These are phyloP conservation scores for Diachrysia chrysitis DNA, from an alignment of 2,888 invertebrate species.

Conservation along the genomic window DNA sequence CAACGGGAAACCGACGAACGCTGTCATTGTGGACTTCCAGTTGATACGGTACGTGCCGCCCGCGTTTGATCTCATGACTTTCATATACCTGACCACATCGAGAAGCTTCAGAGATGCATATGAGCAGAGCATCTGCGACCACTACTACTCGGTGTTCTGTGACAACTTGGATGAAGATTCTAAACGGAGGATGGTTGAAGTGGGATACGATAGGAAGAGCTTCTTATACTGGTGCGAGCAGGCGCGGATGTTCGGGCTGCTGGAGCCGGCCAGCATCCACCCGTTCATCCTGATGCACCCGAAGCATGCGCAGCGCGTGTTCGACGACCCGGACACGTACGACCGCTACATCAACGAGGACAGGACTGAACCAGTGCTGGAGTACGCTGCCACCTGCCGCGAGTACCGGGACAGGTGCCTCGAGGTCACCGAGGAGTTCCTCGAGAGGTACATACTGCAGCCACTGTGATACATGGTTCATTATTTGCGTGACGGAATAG, in stretches of 20 bases:
- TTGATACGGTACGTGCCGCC: conserved; percentile 79
- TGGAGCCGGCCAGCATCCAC: conserved; percentile 58
- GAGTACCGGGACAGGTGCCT: conserved; percentile 66
- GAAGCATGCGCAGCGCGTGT: conserved; percentile 58
- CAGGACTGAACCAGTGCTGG: conserved; percentile 64
- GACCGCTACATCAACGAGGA: conserved; percentile 57
- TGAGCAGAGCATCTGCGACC: conserved; percentile 65
- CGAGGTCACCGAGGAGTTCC: conserved; percentile 73
- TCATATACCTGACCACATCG: conserved; percentile 74
- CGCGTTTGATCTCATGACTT: conserved; percentile 75
- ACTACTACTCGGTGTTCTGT: conserved; percentile 71
- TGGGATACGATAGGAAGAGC: conserved; percentile 64
- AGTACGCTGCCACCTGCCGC: conserved; percentile 53
- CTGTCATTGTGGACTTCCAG: conserved; percentile 79
- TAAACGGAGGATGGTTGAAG: conserved; percentile 59
- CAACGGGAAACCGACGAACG: conserved; percentile 65
- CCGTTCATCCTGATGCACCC: conserved; percentile 69
- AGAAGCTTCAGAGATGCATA: conserved; percentile 68
- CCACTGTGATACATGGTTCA: too few species aligned
- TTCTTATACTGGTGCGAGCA: conserved; percentile 65
- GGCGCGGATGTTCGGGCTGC: conserved; percentile 65
- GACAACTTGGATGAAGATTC: conserved; percentile 63
- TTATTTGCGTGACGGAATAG: not conserved
- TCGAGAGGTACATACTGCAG: conserved; percentile 63
- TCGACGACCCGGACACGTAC: conserved; percentile 68